These are phyloP conservation scores for Pissodes strobi DNA, from an alignment of 1,140 invertebrate species.

Conservation along the genomic window DNA sequence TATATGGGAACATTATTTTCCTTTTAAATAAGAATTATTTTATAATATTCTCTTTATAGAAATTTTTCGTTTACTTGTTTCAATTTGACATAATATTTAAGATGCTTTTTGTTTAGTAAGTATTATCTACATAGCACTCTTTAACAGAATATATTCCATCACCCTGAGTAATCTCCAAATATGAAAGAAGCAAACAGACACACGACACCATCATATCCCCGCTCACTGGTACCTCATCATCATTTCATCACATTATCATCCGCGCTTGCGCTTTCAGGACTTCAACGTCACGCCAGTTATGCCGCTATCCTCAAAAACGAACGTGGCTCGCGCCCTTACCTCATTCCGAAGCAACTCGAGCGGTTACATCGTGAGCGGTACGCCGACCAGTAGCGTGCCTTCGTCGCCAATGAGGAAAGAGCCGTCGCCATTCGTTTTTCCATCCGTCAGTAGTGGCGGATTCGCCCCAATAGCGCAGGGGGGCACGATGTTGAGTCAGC, in stretches of 20 bases:
- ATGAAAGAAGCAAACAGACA: no score
- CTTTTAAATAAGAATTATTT: no score
- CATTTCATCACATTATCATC: not conserved
- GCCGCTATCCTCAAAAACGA: slow-evolving; percentile 61
- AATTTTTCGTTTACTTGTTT: no score
- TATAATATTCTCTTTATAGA: no score
- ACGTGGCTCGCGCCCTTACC: slow-evolving; percentile 66
- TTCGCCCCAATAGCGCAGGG: slow-evolving; percentile 19
- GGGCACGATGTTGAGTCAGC: slow-evolving; percentile 34
- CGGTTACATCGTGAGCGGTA: slow-evolving; percentile 49
- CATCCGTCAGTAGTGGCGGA: slow-evolving; percentile 16
- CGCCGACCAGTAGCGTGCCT: slow-evolving; percentile 62
- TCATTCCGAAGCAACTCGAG: slow-evolving; percentile 55
- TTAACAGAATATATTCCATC: no score
- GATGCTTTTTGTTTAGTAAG: no score
- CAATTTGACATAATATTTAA: no score
- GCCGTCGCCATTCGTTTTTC: slow-evolving; percentile 60
- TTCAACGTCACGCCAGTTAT: slow-evolving; percentile 25
- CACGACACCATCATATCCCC: no score
- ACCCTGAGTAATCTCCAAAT: no score
- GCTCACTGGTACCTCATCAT: not conserved
- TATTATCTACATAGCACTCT: no score
- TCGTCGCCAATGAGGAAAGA: slow-evolving; percentile 72
- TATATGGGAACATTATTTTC: no score
- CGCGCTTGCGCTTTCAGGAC: slow-evolving; percentile 30